Evolutionary conservation across 2,888 invertebrate species (phyloP).

Genomic region (Drosophila austrosaltans): DNA sequence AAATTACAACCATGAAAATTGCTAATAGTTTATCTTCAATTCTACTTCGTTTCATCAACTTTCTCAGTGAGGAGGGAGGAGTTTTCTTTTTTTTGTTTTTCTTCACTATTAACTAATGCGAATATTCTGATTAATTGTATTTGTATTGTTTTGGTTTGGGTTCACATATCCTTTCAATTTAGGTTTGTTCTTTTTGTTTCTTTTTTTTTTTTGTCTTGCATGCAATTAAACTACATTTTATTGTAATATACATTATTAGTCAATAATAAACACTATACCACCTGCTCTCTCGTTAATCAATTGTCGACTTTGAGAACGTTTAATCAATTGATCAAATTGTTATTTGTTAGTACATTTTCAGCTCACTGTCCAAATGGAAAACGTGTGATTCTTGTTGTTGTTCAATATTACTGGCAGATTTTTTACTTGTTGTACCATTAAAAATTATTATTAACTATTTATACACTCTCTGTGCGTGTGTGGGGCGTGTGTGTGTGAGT

Average conservation of each 20-base stretch:
- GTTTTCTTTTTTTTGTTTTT: constrained; percentile 10
- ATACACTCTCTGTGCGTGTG: constrained; percentile 36
- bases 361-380: constrained; percentile 77
- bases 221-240: constrained; percentile 49
- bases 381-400: constrained; percentile 74
- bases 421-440: constrained; percentile 59
- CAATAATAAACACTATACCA: constrained; percentile 47
- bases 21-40: constrained; percentile 68
- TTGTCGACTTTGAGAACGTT: constrained; percentile 51
- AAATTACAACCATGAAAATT: constrained; percentile 81
- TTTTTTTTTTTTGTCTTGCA: constrained; percentile 36
- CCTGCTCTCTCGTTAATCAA: constrained; percentile 40
- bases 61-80: constrained; percentile 15
- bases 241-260: constrained; percentile 48
- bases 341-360: constrained; percentile 60
- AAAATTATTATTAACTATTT: constrained; percentile 42
- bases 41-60: constrained; percentile 33
- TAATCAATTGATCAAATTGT: constrained; percentile 71
- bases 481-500: constrained; percentile 16
- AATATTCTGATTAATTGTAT: constrained; percentile 28
- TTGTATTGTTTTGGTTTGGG: constrained; percentile 31
- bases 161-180: constrained; percentile 22
- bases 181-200: constrained; percentile 30
- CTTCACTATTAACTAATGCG: constrained; percentile 6
- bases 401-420: constrained; percentile 71